A percentile compares a stretch with the other conserved stretches of the same genome.
These are phyloP conservation scores for Morpho deidamia DNA, from an alignment of 2,888 invertebrate genomes.

Conservation along the genomic window DNA sequence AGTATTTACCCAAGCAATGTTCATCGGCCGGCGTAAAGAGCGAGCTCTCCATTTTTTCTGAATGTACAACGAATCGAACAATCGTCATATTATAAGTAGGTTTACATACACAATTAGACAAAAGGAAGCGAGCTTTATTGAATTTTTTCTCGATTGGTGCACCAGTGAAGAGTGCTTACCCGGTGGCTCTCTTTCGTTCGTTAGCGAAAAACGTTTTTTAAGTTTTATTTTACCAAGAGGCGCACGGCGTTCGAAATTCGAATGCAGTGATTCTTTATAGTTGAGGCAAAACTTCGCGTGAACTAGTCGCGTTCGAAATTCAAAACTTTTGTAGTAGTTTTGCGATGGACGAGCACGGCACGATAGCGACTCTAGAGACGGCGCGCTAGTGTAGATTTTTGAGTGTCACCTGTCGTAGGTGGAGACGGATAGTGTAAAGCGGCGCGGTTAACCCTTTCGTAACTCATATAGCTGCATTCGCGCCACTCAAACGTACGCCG, in stretches of 20 bases:
- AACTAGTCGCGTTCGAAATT: conserved; percentile 37
- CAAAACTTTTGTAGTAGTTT: conserved; percentile 42
- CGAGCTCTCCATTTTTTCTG: conserved; percentile 40
- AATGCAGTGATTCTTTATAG: conserved; percentile 15
- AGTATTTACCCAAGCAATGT: conserved; percentile 7
- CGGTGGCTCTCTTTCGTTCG: conserved; percentile 59
- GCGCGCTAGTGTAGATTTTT: conserved; percentile 38
- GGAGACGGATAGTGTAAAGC: conserved; percentile 40
- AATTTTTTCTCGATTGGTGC: conserved; percentile 74
- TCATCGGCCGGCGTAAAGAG: conserved; percentile 30
- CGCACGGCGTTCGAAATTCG: conserved; percentile 25
- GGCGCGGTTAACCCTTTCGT: conserved; percentile 60
- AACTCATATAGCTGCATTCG: conserved; percentile 34
- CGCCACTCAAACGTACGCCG: conserved; percentile 6
- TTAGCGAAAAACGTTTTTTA: conserved; percentile 42
- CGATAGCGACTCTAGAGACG: conserved; percentile 34
- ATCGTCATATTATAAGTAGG: conserved; percentile 50
- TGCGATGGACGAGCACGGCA: conserved; percentile 19
- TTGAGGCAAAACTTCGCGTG: conserved; percentile 34
- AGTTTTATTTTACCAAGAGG: conserved; percentile 48
- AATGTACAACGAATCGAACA: conserved; percentile 47
- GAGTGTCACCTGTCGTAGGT: conserved; percentile 44
- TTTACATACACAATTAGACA: conserved; percentile 71
- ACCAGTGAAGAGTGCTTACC: conserved; percentile 68
- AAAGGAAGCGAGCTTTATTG: conserved; percentile 72